Evolutionary conservation across 30 jellyfish, hydroid and myxozoan genomes (phyloP).

Genomic region (Turritopsis rubra): DNA sequence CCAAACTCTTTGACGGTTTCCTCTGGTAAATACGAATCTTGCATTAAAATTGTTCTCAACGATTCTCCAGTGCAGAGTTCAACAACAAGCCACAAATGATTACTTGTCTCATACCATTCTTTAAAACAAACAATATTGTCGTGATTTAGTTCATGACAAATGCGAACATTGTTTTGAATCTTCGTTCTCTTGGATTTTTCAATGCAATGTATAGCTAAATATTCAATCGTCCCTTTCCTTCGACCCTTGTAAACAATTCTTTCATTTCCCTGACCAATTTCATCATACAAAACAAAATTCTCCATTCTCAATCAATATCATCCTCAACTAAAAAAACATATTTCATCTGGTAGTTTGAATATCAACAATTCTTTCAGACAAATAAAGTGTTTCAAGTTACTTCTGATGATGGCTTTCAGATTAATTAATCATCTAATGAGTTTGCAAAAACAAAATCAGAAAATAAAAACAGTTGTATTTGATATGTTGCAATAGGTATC

Average conservation of each 20-base stretch:
- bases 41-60: conserved; percentile 40
- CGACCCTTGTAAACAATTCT: conserved; percentile 84
- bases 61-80: conserved; percentile 81
- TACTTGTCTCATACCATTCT: conserved; percentile 92
- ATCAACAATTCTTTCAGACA: no score
- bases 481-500: no score
- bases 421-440: no score
- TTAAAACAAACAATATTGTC: conserved; percentile 58
- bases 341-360: no score
- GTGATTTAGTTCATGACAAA: conserved; percentile 60
- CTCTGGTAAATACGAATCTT: conserved; percentile 68
- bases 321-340: neutral
- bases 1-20: conserved; percentile 51
- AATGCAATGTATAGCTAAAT: conserved; percentile 82
- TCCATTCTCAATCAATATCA: conserved; percentile 39
- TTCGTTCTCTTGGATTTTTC: conserved; percentile 66
- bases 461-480: no score
- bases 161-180: conserved; percentile 73
- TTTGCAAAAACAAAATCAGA: no score
- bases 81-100: conserved; percentile 88
- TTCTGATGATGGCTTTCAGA: no score
- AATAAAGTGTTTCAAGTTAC: no score
- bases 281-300: conserved; percentile 85
- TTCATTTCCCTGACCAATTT: conserved; percentile 78
- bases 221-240: conserved; percentile 68